phyloP scores from a whole-genome alignment of 2,797 vertebrate genomes.

The Trachops cirrhosus region DNA sequence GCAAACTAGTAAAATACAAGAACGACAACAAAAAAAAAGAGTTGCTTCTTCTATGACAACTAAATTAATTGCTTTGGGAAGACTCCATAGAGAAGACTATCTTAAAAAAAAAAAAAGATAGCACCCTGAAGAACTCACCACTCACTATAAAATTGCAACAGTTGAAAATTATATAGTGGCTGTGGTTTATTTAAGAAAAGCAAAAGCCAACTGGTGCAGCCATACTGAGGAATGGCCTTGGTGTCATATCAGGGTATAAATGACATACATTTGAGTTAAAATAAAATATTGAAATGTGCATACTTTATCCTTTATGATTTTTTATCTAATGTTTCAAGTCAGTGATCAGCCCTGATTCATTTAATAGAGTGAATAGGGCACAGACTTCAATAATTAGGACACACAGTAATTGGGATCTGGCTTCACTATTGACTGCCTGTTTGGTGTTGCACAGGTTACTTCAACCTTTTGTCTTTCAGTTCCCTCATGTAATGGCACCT shows the following conservation, averaged over 20 bases:
- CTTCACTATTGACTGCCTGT: background rate
- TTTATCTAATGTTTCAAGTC: background rate
- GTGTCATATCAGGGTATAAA: background rate
- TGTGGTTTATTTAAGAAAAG: background rate
- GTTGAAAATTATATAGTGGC: background rate
- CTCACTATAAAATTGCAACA: background rate
- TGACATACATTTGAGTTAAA: background rate
- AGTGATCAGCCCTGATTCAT: background rate
- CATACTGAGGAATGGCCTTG: background rate
- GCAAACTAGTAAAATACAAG: background rate
- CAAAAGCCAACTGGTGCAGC: background rate
- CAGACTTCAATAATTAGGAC: background rate
- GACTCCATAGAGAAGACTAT: background rate
- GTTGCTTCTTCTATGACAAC: background rate
- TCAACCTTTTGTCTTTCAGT: background rate
- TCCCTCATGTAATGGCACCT: background rate
- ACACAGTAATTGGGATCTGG: background rate
- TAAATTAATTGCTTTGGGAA: background rate
- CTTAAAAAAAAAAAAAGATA: background rate
- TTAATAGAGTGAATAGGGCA: background rate
- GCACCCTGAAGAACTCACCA: background rate
- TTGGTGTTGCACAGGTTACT: background rate
- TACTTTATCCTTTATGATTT: background rate
- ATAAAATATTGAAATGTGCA: background rate
- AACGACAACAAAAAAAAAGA: background rate